Base-by-base conservation (phyloP, 2,888 invertebrate species). In the Stenotaenia linearis region DNA sequence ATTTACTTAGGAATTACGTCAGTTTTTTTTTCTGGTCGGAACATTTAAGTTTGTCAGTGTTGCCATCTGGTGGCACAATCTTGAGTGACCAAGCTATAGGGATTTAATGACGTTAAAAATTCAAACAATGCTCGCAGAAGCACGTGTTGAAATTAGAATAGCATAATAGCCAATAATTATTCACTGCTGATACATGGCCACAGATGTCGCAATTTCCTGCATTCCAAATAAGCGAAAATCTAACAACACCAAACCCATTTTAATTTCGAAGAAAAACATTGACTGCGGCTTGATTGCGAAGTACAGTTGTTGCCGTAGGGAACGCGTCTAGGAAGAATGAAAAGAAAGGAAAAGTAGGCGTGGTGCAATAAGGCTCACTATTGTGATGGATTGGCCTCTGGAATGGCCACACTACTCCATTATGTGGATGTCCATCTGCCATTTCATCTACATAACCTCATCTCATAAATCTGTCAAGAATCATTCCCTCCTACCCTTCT, bases 391-490 rank as follows among this genome's bases (percentile, higher is more conserved):
- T 78, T 78, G 78, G 78, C 28, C 50, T 50, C 18, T 35, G 78
- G 50, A 78, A 78, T 78, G 78, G 78, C 78, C 50, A 32, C 78
- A 78, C 45, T 50, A 78, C 78, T 78, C 78, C 78, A 78, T 78
- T 78, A 78, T 78, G 78, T 6, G 78, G 50, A 50, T 78, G 78
- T 78, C 78, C 78, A 78, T 78, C 78, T 78, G 78, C 50, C 78
- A 78, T 78, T 78, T 78, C 78, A 78, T 78, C 78, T 78, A 78
- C 78, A 78, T 78, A 78, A 78, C 78, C 78, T 50, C 78, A 78
- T 15, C 78, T 50, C 78, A 50, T 78, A 78, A 78, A 78, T 78
- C 78, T 78, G 78, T 78, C 78, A 45, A 23, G 12, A 50, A 50
- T 50, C 50, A 15, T 50, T 50, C 18, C 21, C 50, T 18, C 50